Evolutionary conservation across 2,888 invertebrate species (phyloP), one percentile per base, ranked within the genome.

Genomic region (Hydrotaea cyrtoneurina): DNA sequence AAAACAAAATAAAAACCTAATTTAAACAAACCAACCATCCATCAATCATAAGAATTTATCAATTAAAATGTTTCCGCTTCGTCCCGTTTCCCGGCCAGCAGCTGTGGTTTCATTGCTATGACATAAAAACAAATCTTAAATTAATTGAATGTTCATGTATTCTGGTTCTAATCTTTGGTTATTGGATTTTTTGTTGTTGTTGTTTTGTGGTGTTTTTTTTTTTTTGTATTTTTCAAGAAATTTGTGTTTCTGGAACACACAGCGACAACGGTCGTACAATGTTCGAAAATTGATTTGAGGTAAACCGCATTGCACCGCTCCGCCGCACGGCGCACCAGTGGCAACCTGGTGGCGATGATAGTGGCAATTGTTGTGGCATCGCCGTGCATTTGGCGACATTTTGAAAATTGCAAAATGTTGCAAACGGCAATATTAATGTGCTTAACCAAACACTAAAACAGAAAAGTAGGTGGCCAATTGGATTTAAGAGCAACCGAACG

Each of bases 181-280:
- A 17, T 66, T 39, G 66, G 39, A n/a, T n/a, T 66, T 43, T 66
- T 11, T 19, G 19, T 46, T 69, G 0, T 21, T 21, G 13, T 66
- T 66, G n/a, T n/a, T 43, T 50, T 7, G 50, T 15, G 13, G n/a
- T n/a, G 64, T 66, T 66, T 23, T 46, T 31, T 31, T 11, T 64
- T 76, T 77, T 50, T 78, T 64, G 8, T 57, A n/a, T n/a, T n/a
- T 72, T 36, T 36, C 55, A 50, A 55, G 46, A 85, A 77, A 85
- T 82, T 82, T 85, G 85, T 85, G 85, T 85, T 85, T 85, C 79
- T 85, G 85, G 85, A 85, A 85, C 85, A 80, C 74, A 82, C 77
- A 74, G 15, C 36, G 39, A 43, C 66, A 13, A 21, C 66, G 43
- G 21, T 55, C 71, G 81, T 78, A 73, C 81, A 85, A 82, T 77